Evolutionary conservation across 2,113 vertebrate species (phyloP).

Genomic region (Salvator merianae): DNA sequence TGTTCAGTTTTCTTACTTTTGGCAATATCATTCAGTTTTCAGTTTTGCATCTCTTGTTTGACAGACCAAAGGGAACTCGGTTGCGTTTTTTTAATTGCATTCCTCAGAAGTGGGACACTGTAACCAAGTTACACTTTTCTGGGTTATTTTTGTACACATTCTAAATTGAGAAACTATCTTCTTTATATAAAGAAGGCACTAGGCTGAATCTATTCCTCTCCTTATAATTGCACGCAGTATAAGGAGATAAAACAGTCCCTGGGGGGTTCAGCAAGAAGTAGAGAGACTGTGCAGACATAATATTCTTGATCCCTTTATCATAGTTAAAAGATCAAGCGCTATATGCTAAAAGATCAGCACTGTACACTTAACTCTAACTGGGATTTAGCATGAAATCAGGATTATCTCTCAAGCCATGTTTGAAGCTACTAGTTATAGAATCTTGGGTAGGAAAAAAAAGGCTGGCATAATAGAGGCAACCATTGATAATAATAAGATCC

Average conservation of each 20-base stretch:
- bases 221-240: background rate
- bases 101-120: background rate
- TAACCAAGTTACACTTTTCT: background rate
- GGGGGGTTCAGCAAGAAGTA: background rate
- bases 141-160: constrained; percentile 9
- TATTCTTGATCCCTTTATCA: background rate
- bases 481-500: background rate
- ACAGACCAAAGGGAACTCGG: constrained; percentile 31
- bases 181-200: background rate
- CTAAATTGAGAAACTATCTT: constrained; percentile 4
- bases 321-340: background rate
- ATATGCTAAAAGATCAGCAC: background rate
- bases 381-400: background rate
- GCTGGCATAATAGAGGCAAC: background rate
- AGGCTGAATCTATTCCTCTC: too few species aligned
- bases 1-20: background rate
- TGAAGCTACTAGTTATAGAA: background rate
- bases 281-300: too few species aligned
- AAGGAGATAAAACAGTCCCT: background rate
- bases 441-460: background rate
- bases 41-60: background rate
- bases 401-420: background rate
- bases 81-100: constrained; percentile 18
- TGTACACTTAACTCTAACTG: background rate
- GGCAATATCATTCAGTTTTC: constrained; percentile 11